These are phyloP conservation scores for Pangasianodon hypophthalmus DNA, from an alignment of 2,113 vertebrate species.

Conservation along the genomic window DNA sequence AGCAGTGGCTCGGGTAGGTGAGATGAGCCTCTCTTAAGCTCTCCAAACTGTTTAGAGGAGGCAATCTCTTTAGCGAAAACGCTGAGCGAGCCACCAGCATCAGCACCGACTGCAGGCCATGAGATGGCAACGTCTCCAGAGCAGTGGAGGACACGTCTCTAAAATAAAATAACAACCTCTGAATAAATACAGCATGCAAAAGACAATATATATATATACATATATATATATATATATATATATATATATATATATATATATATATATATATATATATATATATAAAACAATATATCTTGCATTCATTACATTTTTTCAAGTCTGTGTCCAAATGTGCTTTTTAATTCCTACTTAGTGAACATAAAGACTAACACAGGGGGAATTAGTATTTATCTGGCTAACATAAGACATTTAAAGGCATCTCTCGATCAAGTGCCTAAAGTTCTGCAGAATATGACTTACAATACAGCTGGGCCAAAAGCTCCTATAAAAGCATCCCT, in stretches of 20 bases:
- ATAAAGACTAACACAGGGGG: too few relatives aligned
- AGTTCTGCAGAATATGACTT: constrained; percentile 65
- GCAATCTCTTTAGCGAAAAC: constrained; percentile 80
- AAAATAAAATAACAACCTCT: constrained; percentile 22
- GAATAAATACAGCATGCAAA: not conserved
- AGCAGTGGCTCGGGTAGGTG: constrained; percentile 89
- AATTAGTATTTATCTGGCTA: not conserved
- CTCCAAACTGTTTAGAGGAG: constrained; percentile 76
- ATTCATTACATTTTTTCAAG: not conserved
- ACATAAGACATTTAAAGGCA: not conserved
- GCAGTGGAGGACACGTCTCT: constrained; percentile 85
- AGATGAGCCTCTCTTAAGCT: constrained; percentile 80
- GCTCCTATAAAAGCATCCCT: constrained; percentile 79
- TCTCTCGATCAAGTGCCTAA: not conserved
- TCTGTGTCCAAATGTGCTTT: not conserved
- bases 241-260: too few relatives aligned
- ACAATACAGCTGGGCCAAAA: constrained; percentile 79
- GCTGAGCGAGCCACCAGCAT: constrained; percentile 77
- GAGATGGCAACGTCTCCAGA: constrained; percentile 75
- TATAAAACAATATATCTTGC: not conserved
- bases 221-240: too few relatives aligned
- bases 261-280: too few relatives aligned
- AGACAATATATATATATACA: not conserved
- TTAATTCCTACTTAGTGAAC: not conserved
- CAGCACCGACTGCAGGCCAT: constrained; percentile 79